Evolutionary conservation across 2,888 invertebrate species (phyloP).

Genomic region (Neria commutata): DNA sequence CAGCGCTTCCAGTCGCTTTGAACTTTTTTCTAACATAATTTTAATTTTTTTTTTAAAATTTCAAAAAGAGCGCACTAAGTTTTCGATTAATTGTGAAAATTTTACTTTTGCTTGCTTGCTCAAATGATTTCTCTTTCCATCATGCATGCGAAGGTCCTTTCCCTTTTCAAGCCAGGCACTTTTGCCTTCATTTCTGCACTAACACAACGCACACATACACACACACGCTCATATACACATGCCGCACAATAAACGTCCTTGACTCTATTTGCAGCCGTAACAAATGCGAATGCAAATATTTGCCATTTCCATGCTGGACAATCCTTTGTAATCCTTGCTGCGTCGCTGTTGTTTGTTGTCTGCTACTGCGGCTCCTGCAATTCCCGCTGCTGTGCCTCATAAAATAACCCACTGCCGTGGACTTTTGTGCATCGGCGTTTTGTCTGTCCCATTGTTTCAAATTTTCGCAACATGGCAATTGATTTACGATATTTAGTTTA

Average conservation of each 20-base stretch:
- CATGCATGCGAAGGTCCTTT: background rate
- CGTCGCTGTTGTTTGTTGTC: background rate
- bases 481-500: slow-evolving; percentile 43
- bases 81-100: background rate
- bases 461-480: slow-evolving; percentile 29
- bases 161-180: background rate
- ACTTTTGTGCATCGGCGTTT: slow-evolving; percentile 35
- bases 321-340: slow-evolving; percentile 52
- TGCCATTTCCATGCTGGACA: slow-evolving; percentile 40
- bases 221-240: background rate
- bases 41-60: background rate
- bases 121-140: slow-evolving; percentile 13
- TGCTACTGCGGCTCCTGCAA: background rate
- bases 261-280: slow-evolving; percentile 40
- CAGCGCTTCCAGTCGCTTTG: background rate
- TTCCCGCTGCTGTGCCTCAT: slow-evolving; percentile 34
- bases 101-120: slow-evolving; percentile 1
- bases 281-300: slow-evolving; percentile 48
- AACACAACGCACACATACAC: background rate
- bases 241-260: slow-evolving; percentile 36
- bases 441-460: slow-evolving; percentile 23
- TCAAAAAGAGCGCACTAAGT: background rate
- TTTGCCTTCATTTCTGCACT: too few species aligned
- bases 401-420: slow-evolving; percentile 32
- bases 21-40: background rate